phyloP scores from a whole-genome alignment of 1,140 invertebrate genomes.

The Eriosoma lanigerum region DNA sequence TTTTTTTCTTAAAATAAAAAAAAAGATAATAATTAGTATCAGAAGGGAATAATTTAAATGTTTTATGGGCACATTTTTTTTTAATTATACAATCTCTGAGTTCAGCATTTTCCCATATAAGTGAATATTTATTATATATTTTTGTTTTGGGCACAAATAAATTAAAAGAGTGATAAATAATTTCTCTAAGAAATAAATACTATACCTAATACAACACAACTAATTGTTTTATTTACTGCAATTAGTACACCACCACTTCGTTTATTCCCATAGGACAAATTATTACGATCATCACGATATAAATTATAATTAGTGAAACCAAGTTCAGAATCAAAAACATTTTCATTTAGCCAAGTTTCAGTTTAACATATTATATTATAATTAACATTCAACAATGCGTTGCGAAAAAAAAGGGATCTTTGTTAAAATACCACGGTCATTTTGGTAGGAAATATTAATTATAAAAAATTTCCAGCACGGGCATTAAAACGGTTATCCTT shows the following conservation, averaged over 20 bases:
- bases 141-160: background rate
- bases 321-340: background rate
- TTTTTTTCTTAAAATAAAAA: background rate
- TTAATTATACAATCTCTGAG: background rate
- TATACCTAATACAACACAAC: background rate
- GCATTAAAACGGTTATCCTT: background rate
- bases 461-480: background rate
- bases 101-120: background rate
- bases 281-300: constrained; percentile 1
- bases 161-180: background rate
- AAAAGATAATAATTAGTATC: background rate
- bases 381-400: constrained; percentile 6
- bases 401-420: background rate
- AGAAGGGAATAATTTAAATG: background rate
- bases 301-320: constrained; percentile 1
- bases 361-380: constrained; percentile 18
- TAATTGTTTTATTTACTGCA: no score
- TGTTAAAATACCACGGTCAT: constrained; percentile 6
- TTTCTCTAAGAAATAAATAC: background rate
- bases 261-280: background rate
- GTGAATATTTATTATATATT: background rate
- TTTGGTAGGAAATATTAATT: constrained; percentile 3
- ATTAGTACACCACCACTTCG: background rate
- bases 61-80: background rate
- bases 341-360: constrained; percentile 12